Evolutionary conservation across 1,140 invertebrate species (phyloP).

Genomic region (Drosophila bipectinata): DNA sequence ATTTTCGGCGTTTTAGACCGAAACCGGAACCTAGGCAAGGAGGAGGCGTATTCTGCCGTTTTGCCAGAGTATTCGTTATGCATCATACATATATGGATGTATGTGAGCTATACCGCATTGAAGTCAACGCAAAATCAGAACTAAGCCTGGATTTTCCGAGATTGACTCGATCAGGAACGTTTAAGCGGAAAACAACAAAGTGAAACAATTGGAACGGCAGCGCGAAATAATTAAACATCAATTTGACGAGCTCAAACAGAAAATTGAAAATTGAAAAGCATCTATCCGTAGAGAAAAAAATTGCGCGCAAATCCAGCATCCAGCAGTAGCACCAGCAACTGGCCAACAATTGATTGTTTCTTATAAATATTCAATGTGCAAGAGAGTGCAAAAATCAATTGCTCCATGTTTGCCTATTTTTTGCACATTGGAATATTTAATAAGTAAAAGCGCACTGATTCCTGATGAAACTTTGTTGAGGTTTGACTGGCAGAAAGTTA

Average conservation of each 20-base stretch:
- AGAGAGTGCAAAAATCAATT: conserved; percentile 39
- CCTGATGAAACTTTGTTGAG: conserved; percentile 35
- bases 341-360: conserved; percentile 57
- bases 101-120: conserved; percentile 13
- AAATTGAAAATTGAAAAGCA: conserved; percentile 16
- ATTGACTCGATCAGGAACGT: conserved; percentile 67
- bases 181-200: conserved; percentile 36
- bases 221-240: conserved; percentile 70
- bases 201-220: conserved; percentile 41
- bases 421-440: conserved; percentile 36
- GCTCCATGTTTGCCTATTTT: conserved; percentile 39
- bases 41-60: conserved; percentile 23
- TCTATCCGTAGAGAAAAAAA: conserved; percentile 25
- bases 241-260: conserved; percentile 45
- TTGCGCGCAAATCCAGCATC: conserved; percentile 7
- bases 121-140: conserved; percentile 66
- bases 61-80: conserved; percentile 31
- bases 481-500: conserved; percentile 41
- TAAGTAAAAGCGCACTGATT: conserved; percentile 46
- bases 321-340: conserved; percentile 21
- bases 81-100: not conserved
- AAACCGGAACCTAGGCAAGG: conserved; percentile 5
- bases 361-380: conserved; percentile 52
- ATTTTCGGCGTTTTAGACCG: conserved; percentile 53
- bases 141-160: conserved; percentile 52